Evolutionary conservation across 2,113 vertebrate species (phyloP), one percentile per base, ranked within the genome.

Genomic region (Cathartes aura): DNA sequence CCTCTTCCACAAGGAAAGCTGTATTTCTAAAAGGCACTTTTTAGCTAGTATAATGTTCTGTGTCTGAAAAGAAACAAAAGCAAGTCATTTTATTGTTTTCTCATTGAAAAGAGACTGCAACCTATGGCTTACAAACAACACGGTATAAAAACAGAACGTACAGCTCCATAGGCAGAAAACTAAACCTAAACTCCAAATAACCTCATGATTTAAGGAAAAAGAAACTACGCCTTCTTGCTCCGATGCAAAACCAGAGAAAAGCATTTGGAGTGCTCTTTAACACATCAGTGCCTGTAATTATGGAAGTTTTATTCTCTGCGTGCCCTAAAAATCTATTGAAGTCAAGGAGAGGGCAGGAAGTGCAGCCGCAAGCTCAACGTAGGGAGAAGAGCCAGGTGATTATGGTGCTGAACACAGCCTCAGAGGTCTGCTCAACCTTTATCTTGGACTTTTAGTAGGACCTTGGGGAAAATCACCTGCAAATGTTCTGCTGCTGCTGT

Each of bases 341-440:
- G 92, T 89, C 86, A 93, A 92, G 73, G 70, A 90, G 92, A 96
- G 91, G 93, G 76, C 91, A 95, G 89, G 68, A 84, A 66, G 59
- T 0, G 5, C 88, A 79, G 80, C 64, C 3, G 0, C 36, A 26
- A 74, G 67, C 72, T 43, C n/a, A 2, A n/a, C 0, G 8, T 5
- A 17, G 59, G 82, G 72, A 67, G 74, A 17, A 43, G 76, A 62
- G 60, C 43, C 18, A 1, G 30, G 67, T 34, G 75, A 60, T 67
- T 23, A 5, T 1, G 1, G 83, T 7, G 52, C 73, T 24, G 68
- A 87, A 4, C 40, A 5, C 24, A 48, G 72, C 91, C 93, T 62
- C 80, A 7, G 67, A 89, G 80, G 10, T 74, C 73, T 85, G 68
- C 47, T 91, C 68, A 81, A 5, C 83, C 68, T 91, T 74, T 64